phyloP scores from a whole-genome alignment of 2,888 invertebrate species.

The Spatulosminthurus flaviceps region DNA sequence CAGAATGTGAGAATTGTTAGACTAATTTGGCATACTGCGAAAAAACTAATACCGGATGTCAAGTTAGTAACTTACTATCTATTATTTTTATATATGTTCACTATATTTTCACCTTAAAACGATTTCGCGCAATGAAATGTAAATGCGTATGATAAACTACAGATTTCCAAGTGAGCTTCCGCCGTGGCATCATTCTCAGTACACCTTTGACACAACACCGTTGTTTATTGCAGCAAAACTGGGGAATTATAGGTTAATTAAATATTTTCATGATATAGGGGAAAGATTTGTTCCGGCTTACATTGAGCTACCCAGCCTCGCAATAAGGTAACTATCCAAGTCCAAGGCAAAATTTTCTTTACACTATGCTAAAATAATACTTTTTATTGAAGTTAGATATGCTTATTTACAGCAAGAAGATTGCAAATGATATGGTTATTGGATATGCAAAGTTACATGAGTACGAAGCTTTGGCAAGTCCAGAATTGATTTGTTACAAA shows the following conservation, averaged over 20 bases:
- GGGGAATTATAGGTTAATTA: conserved; percentile 77
- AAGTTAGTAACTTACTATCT: neutral
- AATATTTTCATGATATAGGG: conserved; percentile 73
- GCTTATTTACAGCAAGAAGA: neutral
- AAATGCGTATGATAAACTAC: no score
- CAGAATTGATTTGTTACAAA: conserved; percentile 29
- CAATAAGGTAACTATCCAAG: no score
- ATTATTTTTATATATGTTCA: neutral
- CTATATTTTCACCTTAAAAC: no score
- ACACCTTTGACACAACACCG: conserved; percentile 76
- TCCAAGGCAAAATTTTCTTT: no score
- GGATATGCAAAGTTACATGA: conserved; percentile 19
- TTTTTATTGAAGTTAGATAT: neutral
- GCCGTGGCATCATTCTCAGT: conserved; percentile 68
- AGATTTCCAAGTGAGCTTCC: neutral
- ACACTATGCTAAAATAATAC: no score
- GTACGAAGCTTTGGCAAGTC: conserved; percentile 16
- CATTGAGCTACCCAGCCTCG: neutral
- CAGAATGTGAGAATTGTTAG: conserved; percentile 73
- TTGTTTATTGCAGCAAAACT: conserved; percentile 76
- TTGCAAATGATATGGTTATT: neutral
- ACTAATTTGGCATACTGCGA: conserved; percentile 68
- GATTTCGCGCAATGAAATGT: no score
- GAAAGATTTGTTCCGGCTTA: conserved; percentile 69
- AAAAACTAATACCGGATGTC: neutral